Evolutionary conservation across 1,140 invertebrate species (phyloP).

Genomic region (Pteromalus puparum): DNA sequence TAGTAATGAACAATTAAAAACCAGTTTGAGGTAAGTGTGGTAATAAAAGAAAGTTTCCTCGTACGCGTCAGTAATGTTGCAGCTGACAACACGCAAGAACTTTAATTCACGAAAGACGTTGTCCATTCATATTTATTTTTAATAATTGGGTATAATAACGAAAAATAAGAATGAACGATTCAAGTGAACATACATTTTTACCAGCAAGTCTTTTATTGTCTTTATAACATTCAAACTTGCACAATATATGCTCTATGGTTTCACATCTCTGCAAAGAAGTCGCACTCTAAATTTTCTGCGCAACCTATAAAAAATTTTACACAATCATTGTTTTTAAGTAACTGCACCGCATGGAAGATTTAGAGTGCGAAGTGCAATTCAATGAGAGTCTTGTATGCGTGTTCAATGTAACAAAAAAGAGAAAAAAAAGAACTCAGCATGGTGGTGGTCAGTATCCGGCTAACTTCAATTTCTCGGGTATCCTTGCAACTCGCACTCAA

Average conservation of each 20-base stretch:
- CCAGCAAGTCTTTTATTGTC: too few relatives aligned
- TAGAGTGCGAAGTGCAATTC: background rate
- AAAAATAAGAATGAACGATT: background rate
- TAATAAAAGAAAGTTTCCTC: too few relatives aligned
- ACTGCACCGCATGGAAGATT: background rate
- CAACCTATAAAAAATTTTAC: background rate
- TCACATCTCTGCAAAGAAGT: background rate
- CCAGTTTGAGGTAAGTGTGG: too few relatives aligned
- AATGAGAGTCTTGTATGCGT: slow-evolving; percentile 2
- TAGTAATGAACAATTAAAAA: too few relatives aligned
- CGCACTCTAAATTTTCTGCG: background rate
- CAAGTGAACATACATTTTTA: background rate
- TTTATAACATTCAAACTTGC: too few relatives aligned
- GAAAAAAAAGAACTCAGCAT: slow-evolving; percentile 11
- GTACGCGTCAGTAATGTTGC: background rate
- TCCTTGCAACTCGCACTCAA: slow-evolving; percentile 28
- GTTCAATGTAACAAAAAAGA: background rate
- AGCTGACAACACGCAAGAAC: background rate
- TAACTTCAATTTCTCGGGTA: background rate
- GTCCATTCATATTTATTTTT: background rate
- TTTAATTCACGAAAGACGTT: background rate
- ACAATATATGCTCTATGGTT: too few relatives aligned
- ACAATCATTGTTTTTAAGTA: too few relatives aligned
- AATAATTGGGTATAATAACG: background rate
- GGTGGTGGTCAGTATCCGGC: slow-evolving; percentile 31